Evolutionary conservation across 1,140 invertebrate genomes (phyloP), one percentile per base, ranked within the genome.

Genomic region (Zaprionus lachaisei): DNA sequence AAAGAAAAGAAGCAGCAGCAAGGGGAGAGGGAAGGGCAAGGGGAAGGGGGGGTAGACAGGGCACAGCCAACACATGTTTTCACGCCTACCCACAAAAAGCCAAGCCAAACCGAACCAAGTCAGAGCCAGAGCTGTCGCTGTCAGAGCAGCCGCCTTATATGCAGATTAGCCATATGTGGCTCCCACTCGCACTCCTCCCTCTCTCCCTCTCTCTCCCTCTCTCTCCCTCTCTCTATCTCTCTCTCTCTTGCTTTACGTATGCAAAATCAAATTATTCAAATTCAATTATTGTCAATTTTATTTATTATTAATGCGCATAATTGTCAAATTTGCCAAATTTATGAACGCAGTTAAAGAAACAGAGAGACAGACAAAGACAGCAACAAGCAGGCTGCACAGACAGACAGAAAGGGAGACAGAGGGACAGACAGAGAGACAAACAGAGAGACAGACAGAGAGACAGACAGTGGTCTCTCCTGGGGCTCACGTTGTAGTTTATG

Each of bases 211-310:
- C 69, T 31, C 26, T 55, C 69, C 26, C 24, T 22, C 9, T 1
- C 44, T 55, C 26, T 4, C 38, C 31, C 17, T 47, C 14, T 44
- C 31, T 37, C 9, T 26, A 28, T 1, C 37, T 58, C 7, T 9
- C 20, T 41, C 37, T 22, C 20, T 41, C 24, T 55, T 14, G 44
- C 28, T 28, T 44, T 17, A 65, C 64, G 78, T 73, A 84, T 81
- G 81, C 84, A 81, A 81, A 84, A 79, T 72, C 79, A 85, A 87
- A 81, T 84, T 82, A 84, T 91, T 89, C 84, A 91, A 91, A 84
- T 91, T 83, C 81, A 91, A 92, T 91, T 91, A 83, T 92, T 92
- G 90, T 92, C 90, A 92, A 92, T 92, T 92, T 91, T 92, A 92
- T 92, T 92, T 92, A 92, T 92, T 92, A 92, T 86, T 92, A 90